Base-by-base conservation (phyloP, 2,888 invertebrate genomes). In the Rosalia funebris region DNA sequence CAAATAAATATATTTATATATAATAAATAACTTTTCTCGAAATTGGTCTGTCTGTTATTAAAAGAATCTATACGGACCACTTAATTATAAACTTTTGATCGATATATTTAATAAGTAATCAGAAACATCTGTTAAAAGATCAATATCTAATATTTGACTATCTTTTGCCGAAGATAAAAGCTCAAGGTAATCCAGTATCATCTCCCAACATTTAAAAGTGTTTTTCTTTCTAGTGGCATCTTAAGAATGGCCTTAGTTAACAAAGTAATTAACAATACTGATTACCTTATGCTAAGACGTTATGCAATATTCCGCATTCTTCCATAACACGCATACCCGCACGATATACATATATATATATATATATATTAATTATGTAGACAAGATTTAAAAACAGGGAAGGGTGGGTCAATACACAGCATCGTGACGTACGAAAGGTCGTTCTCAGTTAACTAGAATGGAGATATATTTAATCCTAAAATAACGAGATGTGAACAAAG, bases 171-270 rank as follows among this genome's bases (percentile, higher is more conserved):
- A 25, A 3, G 25, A 5, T 25, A 25, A 7, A 7, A 25, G 4
- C 25, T 25, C 57, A 57, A 52, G 57, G 57, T 19, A 20, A 50
- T 20, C 57, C 36, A 52, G 57, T 57, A 44, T 37, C 50, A 36
- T 57, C 57, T 36, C 36, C 20, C 11, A 17, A 48, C 41, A 41
- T 48, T 42, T 20, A 41, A 57, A 48, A 48, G 14, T 17, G 20
- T 32, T 37, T 19, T 14, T 48, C 39, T 11, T n/a, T 10, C 20
- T 52, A 5, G 11, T 34, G 10, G 34, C 34, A n/a, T 34, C 3
- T 50, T n/a, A 36, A 50, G 14, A 41, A 16, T 16, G n/a, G 12
- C 0, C 14, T 17, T 5, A 12, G 31, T 31, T 37, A 50, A 50
- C 9, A 50, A 39, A 20, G n/a, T 50, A 20, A 20, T 34, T 34